Conservation (phyloP, 2,113 vertebrate genomes). For the Cichladusa arquata region DNA sequence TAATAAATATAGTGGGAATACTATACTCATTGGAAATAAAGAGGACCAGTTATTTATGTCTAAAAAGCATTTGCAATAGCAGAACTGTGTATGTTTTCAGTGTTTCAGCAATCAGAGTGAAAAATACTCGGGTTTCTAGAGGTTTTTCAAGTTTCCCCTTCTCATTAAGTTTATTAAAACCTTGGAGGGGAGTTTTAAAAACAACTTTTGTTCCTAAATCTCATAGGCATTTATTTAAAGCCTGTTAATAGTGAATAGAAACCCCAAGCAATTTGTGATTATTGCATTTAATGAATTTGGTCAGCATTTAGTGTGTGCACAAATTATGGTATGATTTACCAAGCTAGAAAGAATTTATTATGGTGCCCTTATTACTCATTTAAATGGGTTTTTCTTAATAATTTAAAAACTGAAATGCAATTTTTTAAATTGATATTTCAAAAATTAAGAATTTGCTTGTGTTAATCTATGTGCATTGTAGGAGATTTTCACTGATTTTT, state of each 20-base stretch:
- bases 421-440: neutral
- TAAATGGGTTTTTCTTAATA: neutral
- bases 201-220: slow-evolving; percentile 45
- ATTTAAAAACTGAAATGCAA: neutral
- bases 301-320: slow-evolving; percentile 31
- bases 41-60: slow-evolving; percentile 39
- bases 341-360: slow-evolving; percentile 16
- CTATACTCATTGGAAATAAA: slow-evolving; percentile 48
- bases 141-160: slow-evolving; percentile 39
- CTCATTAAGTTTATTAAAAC: slow-evolving; percentile 65
- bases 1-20: slow-evolving; percentile 58
- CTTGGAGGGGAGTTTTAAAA: slow-evolving; percentile 47
- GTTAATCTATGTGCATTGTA: neutral
- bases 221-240: slow-evolving; percentile 56
- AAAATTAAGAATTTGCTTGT: neutral
- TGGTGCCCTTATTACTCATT: neutral
- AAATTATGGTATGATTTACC: slow-evolving; percentile 13
- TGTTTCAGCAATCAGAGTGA: slow-evolving; percentile 28
- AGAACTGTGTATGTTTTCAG: slow-evolving; percentile 36
- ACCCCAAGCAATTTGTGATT: slow-evolving; percentile 55
- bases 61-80: neutral
- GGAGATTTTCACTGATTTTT: neutral
- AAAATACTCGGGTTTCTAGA: slow-evolving; percentile 21
- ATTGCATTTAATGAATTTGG: slow-evolving; percentile 60
- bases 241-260: slow-evolving; percentile 59